A percentile compares a stretch with the other conserved stretches of the same genome.
Conservation (phyloP, 1,140 invertebrate genomes). For the Leptopilina boulardi region DNA sequence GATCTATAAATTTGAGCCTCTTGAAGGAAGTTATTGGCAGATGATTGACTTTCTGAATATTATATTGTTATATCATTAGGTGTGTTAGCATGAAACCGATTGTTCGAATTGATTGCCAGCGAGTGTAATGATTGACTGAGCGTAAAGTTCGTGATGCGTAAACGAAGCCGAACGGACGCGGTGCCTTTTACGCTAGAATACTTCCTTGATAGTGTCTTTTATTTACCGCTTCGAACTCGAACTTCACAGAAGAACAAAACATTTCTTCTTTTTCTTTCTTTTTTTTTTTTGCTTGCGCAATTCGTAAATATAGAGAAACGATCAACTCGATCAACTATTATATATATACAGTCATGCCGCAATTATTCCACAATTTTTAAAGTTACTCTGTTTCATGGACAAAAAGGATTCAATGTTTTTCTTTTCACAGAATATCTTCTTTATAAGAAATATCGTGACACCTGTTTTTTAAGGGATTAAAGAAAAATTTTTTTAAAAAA, state of each 20-base stretch:
- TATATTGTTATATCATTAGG: slow-evolving; percentile 50
- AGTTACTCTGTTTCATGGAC: not conserved
- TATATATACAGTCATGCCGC: not conserved
- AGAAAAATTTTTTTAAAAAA: too few species aligned
- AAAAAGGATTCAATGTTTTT: not conserved
- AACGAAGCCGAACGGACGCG: slow-evolving; percentile 59
- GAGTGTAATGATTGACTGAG: slow-evolving; percentile 53
- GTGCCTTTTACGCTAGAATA: slow-evolving; percentile 50
- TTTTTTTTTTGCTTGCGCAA: not conserved
- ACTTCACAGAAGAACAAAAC: slow-evolving; percentile 11
- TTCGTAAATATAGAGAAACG: not conserved
- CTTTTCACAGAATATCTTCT: not conserved
- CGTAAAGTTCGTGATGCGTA: slow-evolving; percentile 66
- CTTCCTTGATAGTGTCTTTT: slow-evolving; percentile 22
- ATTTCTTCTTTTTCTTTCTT: not conserved
- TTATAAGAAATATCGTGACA: too few species aligned
- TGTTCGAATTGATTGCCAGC: slow-evolving; percentile 63
- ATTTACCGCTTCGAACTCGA: not conserved
- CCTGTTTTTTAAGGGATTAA: too few species aligned
- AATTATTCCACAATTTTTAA: not conserved
- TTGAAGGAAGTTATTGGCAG: not conserved
- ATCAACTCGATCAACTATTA: not conserved
- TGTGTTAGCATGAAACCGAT: slow-evolving; percentile 59
- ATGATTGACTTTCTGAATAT: slow-evolving; percentile 55
- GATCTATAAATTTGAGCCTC: not conserved